A percentile compares a stretch with the other conserved stretches of the same genome.
Conservation (phyloP, 2,113 vertebrate genomes). For the Podarcis cretensis region DNA sequence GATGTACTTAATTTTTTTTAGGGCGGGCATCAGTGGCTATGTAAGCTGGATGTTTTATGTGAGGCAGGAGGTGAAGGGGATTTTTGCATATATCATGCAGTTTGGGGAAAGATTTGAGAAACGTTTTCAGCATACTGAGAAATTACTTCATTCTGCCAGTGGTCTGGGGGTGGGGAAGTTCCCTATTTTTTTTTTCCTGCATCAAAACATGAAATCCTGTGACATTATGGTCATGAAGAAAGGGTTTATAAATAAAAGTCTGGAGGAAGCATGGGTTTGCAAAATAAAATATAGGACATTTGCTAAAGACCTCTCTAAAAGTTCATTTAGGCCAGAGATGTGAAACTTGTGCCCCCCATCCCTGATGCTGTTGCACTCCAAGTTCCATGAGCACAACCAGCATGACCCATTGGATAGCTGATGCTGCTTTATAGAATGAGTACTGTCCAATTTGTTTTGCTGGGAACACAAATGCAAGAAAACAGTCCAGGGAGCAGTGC, state of each 20-base stretch:
- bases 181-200: not conserved
- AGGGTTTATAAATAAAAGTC: conserved; percentile 24
- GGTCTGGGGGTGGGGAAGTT: conserved; percentile 20
- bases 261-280: conserved; percentile 46
- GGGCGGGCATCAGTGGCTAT: not conserved
- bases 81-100: not conserved
- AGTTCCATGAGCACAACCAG: too few relatives aligned
- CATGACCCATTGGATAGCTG: not conserved
- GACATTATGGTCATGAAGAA: conserved; percentile 10
- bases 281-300: not conserved
- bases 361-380: too few relatives aligned
- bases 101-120: conserved; percentile 10
- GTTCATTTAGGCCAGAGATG: not conserved
- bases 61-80: not conserved
- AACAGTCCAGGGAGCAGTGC: too few relatives aligned
- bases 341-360: too few relatives aligned
- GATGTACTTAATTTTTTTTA: not conserved
- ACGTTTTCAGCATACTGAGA: not conserved
- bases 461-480: not conserved
- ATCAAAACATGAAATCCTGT: conserved; percentile 21
- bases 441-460: not conserved
- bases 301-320: not conserved
- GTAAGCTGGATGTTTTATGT: not conserved
- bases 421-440: not conserved
- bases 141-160: not conserved